Conservation (phyloP, 2,888 invertebrate genomes). For the Apeira syringaria region DNA sequence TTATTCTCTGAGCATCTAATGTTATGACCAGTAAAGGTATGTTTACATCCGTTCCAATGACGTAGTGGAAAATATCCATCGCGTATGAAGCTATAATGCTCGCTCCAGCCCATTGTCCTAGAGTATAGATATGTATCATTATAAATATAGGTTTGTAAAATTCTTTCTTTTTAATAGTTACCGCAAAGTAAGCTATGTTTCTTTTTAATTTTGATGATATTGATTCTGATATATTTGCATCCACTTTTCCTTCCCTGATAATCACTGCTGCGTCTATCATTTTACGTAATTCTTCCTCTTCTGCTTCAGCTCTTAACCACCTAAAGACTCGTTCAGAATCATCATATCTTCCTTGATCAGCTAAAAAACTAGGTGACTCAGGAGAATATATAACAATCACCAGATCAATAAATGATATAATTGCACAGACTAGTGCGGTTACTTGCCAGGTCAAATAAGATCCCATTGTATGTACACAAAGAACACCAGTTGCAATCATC, state of each 20-base stretch:
- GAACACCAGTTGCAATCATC: conserved; percentile 82
- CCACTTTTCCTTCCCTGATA: conserved; percentile 40
- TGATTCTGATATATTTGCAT: conserved; percentile 33
- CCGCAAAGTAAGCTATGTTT: conserved; percentile 33
- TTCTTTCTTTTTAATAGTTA: conserved; percentile 38
- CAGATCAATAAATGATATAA: conserved; percentile 70
- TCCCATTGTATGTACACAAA: conserved; percentile 84
- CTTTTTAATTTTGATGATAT: conserved; percentile 31
- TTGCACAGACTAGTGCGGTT: conserved; percentile 73
- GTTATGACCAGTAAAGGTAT: conserved; percentile 34
- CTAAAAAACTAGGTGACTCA: conserved; percentile 87
- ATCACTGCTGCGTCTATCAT: conserved; percentile 55
- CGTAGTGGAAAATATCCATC: conserved; percentile 31
- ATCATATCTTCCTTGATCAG: conserved; percentile 77
- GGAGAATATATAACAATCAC: conserved; percentile 66
- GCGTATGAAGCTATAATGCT: conserved; percentile 41
- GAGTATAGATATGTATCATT: conserved; percentile 42
- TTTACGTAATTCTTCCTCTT: conserved; percentile 59
- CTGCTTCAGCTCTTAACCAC: conserved; percentile 79
- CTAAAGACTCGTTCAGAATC: conserved; percentile 80
- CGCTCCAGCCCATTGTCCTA: conserved; percentile 43
- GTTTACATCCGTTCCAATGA: conserved; percentile 33
- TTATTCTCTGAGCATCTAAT: conserved; percentile 39
- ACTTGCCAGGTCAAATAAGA: conserved; percentile 80
- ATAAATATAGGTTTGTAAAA: conserved; percentile 49